Percentiles rank a stretch among this genome's conserved stretches.
Evolutionary conservation across 2,888 invertebrate genomes (phyloP).

Genomic region (Ptilodon capucinus): DNA sequence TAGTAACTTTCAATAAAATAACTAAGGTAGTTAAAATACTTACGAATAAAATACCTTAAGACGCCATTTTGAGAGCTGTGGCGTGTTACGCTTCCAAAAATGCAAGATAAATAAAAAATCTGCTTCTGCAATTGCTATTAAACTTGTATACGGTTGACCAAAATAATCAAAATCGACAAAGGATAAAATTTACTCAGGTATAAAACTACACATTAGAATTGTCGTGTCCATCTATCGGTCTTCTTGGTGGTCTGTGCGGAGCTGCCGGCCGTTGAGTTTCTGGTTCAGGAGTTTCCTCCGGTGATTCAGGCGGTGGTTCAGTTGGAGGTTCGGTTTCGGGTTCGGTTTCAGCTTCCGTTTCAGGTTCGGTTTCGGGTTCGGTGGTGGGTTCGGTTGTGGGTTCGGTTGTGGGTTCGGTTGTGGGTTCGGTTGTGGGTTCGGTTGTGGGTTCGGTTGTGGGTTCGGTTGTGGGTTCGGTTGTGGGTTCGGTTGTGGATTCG

Average conservation of each 20-base stretch:
- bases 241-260: neutral
- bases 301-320: neutral
- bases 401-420: neutral
- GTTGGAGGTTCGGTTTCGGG: neutral
- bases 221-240: conserved; percentile 7
- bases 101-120: too few relatives aligned
- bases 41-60: too few relatives aligned
- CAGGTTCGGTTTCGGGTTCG: neutral
- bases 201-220: conserved; percentile 4
- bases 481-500: neutral
- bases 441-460: neutral
- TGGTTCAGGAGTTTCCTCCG: neutral
- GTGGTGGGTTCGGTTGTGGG: neutral
- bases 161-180: too few relatives aligned
- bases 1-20: too few relatives aligned
- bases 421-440: neutral
- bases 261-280: neutral
- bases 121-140: too few relatives aligned
- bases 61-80: too few relatives aligned
- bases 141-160: too few relatives aligned
- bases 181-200: too few relatives aligned
- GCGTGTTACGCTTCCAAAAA: too few relatives aligned
- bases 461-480: neutral
- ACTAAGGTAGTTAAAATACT: too few relatives aligned
- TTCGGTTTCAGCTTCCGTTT: neutral